Evolutionary conservation across 2,797 vertebrate species (phyloP), one percentile per base, ranked within the genome.

Genomic region (Sternarchorhynchus goeldii): DNA sequence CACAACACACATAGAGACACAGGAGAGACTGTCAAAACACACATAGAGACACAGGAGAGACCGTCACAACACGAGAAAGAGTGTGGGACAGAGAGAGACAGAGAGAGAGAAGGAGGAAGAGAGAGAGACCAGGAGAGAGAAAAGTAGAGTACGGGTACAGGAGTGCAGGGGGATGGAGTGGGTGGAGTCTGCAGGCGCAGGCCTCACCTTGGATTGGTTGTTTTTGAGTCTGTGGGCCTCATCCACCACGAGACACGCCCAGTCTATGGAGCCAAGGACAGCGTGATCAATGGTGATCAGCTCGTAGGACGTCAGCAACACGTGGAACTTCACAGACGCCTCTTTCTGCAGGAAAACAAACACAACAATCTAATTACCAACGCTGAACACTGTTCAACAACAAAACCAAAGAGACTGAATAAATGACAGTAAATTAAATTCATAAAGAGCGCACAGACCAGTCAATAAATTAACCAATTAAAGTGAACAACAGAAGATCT

Each of bases 171-270:
- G 14, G 16, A 45, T 2, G 25, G 68, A 12, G 50, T 56, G 34
- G 39, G 41, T 4, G 57, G 67, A 53, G 65, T 25, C 25, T 25
- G 25, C 25, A 25, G 25, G 25, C 1, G 25, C 25, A 25, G 25
- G 25, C 25, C 82, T 82, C 87, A 98, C 97, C 94, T 98, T 99
- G 57, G 96, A 98, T 86, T 99, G 97, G 86, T 99, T 99, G 90
- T 99, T 99, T 89, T 99, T 99, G 62, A 99, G 94, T 60, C 98
- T 94, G 88, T 99, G 98, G 50, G 98, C 98, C 91, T 99, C 98
- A 72, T 99, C 98, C 82, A 99, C 97, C 20, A 99, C 95, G 76
- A 99, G 94, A 86, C 97, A 98, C 79, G 96, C 97, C 97, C 97
- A 99, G 81, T 99, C 95, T 77, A 99, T 98, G 63, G 97, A 99